Percentiles rank a stretch among this genome's conserved stretches.
Evolutionary conservation across 1,140 invertebrate species (phyloP).

Genomic region (Aphelinus certus): DNA sequence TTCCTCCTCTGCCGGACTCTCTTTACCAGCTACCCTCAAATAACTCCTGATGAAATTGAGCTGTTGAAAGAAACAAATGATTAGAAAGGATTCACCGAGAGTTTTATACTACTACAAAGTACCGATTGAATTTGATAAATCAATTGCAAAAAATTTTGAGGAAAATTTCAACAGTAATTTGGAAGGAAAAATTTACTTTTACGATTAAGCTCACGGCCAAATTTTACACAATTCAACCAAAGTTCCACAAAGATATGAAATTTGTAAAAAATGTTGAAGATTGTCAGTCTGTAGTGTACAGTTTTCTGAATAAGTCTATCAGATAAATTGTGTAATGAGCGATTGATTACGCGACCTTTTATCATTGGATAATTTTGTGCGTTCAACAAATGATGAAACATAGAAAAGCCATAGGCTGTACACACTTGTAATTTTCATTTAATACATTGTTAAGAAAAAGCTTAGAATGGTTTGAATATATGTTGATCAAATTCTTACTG

Average conservation of each 20-base stretch:
- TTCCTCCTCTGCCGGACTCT: conserved; percentile 64
- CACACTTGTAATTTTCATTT: too few relatives aligned
- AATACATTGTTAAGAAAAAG: not conserved
- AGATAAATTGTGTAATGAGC: conserved; percentile 8
- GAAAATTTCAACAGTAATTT: not conserved
- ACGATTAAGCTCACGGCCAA: conserved; percentile 22
- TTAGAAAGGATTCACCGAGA: conserved; percentile 3
- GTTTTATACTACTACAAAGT: conserved; percentile 22
- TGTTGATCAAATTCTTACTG: conserved; percentile 4
- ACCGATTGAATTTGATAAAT: conserved; percentile 26
- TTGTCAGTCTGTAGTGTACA: too few relatives aligned
- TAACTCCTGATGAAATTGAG: conserved; percentile 72
- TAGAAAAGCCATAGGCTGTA: not conserved
- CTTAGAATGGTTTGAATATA: not conserved
- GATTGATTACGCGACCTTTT: conserved; percentile 20
- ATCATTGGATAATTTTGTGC: too few relatives aligned
- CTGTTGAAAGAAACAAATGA: conserved; percentile 58
- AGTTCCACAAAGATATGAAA: not conserved
- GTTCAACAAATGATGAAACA: not conserved
- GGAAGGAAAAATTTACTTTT: conserved; percentile 1
- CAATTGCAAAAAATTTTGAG: conserved; percentile 14
- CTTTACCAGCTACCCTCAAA: conserved; percentile 64
- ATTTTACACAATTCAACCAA: conserved; percentile 11
- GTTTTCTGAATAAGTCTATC: not conserved
- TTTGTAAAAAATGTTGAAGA: not conserved